phyloP scores from a whole-genome alignment of 2,888 invertebrate genomes.

The Euplagia quadripunctaria region DNA sequence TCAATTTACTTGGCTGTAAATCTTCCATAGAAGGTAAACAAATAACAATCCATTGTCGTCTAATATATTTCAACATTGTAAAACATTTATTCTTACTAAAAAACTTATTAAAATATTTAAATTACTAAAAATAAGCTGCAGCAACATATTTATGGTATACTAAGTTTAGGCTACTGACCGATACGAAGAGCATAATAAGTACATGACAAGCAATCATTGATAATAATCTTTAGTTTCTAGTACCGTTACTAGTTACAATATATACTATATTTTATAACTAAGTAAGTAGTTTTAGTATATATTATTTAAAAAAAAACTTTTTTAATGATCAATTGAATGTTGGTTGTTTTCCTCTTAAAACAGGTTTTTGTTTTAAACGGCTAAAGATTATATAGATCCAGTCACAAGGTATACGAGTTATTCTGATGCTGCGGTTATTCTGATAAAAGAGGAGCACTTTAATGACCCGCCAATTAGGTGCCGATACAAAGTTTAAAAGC shows the following conservation, averaged over 20 bases:
- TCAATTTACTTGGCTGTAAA: too few relatives aligned
- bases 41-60: background rate
- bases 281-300: too few relatives aligned
- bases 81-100: background rate
- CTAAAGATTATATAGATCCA: background rate
- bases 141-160: background rate
- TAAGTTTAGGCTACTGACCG: background rate
- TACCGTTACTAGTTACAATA: too few relatives aligned
- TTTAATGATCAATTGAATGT: too few relatives aligned
- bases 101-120: background rate
- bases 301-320: too few relatives aligned
- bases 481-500: conserved; percentile 70
- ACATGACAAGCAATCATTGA: too few relatives aligned
- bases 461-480: conserved; percentile 66
- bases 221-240: too few relatives aligned
- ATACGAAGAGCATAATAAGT: background rate
- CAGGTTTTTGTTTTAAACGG: background rate
- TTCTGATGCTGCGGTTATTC: conserved; percentile 11
- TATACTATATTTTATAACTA: too few relatives aligned
- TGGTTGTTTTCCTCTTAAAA: background rate
- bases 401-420: background rate
- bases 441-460: conserved; percentile 49
- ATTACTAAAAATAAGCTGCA: background rate
- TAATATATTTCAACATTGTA: background rate
- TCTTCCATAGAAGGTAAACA: background rate